A percentile compares a stretch with the other conserved stretches of the same genome.
These are phyloP conservation scores for Tromatobia lineatoria DNA, from an alignment of 2,888 invertebrate genomes.

Conservation along the genomic window DNA sequence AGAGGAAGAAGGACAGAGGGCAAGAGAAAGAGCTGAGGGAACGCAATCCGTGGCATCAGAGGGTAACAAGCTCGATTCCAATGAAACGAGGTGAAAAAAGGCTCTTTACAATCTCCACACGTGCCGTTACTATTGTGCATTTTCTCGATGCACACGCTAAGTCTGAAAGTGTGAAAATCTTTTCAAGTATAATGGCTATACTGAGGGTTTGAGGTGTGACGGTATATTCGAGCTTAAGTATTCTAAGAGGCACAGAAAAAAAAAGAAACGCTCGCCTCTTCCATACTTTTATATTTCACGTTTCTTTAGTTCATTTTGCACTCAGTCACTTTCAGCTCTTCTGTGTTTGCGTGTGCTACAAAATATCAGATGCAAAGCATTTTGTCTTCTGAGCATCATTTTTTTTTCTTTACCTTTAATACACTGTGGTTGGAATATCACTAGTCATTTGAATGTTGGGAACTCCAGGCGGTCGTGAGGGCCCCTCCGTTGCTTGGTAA, in stretches of 20 bases:
- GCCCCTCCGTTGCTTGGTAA: slow-evolving; percentile 59
- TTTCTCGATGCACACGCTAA: slow-evolving; percentile 19
- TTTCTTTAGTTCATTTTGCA: slow-evolving; percentile 23
- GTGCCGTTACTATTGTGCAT: slow-evolving; percentile 29
- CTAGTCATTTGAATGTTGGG: slow-evolving; percentile 60
- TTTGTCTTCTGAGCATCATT: slow-evolving; percentile 8
- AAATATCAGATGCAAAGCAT: slow-evolving; percentile 25
- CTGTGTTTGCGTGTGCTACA: not conserved
- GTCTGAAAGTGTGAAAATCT: slow-evolving; percentile 54
- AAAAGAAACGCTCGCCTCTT: not conserved
- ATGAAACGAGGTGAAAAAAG: slow-evolving; percentile 50
- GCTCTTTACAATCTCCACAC: slow-evolving; percentile 4
- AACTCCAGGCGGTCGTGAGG: slow-evolving; percentile 44
- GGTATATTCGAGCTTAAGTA: slow-evolving; percentile 5
- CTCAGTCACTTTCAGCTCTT: slow-evolving; percentile 39
- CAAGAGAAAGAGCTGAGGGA: slow-evolving; percentile 21
- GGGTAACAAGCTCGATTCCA: slow-evolving; percentile 46
- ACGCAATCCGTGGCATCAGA: slow-evolving; percentile 44
- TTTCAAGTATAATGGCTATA: slow-evolving; percentile 63
- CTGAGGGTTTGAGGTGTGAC: slow-evolving; percentile 2
- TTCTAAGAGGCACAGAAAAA: slow-evolving; percentile 43
- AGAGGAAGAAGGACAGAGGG: slow-evolving; percentile 1
- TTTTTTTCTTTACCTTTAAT: slow-evolving; percentile 43
- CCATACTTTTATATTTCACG: slow-evolving; percentile 2
- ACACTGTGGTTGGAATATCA: slow-evolving; percentile 46